A percentile compares a stretch with the other conserved stretches of the same genome.
These are phyloP conservation scores for Brachyopa scutellaris DNA, from an alignment of 2,888 invertebrate genomes.

Conservation along the genomic window DNA sequence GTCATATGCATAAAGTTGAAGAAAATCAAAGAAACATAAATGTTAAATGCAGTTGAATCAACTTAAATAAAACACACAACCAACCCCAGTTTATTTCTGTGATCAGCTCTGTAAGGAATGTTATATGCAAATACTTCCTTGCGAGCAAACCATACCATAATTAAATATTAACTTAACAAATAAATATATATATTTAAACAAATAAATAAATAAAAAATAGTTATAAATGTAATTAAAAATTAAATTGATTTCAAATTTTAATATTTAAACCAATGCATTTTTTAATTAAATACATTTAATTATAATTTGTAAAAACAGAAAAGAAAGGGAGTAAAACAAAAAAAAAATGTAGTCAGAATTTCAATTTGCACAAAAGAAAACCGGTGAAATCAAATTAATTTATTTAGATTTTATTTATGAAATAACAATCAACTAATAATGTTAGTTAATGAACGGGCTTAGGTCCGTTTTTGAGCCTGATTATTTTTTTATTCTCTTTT, in stretches of 20 bases:
- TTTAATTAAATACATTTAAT: slow-evolving; percentile 40
- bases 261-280: slow-evolving; percentile 40
- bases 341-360: slow-evolving; percentile 10
- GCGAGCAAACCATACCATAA: slow-evolving; percentile 69
- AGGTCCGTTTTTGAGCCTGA: slow-evolving; percentile 41
- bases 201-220: slow-evolving; percentile 48
- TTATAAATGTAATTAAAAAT: slow-evolving; percentile 61
- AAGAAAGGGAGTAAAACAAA: slow-evolving; percentile 34
- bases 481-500: slow-evolving; percentile 41
- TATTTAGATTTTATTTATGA: slow-evolving; percentile 26
- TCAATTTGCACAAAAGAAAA: slow-evolving; percentile 10
- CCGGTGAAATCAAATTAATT: too few relatives aligned
- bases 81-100: slow-evolving; percentile 79
- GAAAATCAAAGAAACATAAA: slow-evolving; percentile 34
- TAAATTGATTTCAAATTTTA: slow-evolving; percentile 60
- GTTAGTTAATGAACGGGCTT: slow-evolving; percentile 6
- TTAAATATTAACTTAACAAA: slow-evolving; percentile 69
- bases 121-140: slow-evolving; percentile 57
- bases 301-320: slow-evolving; percentile 39
- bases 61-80: slow-evolving; percentile 50
- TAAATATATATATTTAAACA: slow-evolving; percentile 43
- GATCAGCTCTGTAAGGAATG: slow-evolving; percentile 74
- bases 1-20: slow-evolving; percentile 73
- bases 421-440: too few relatives aligned
- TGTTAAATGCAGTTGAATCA: slow-evolving; percentile 57